Evolutionary conservation across 2,113 vertebrate species (phyloP).

Genomic region (Glaucomys volans): DNA sequence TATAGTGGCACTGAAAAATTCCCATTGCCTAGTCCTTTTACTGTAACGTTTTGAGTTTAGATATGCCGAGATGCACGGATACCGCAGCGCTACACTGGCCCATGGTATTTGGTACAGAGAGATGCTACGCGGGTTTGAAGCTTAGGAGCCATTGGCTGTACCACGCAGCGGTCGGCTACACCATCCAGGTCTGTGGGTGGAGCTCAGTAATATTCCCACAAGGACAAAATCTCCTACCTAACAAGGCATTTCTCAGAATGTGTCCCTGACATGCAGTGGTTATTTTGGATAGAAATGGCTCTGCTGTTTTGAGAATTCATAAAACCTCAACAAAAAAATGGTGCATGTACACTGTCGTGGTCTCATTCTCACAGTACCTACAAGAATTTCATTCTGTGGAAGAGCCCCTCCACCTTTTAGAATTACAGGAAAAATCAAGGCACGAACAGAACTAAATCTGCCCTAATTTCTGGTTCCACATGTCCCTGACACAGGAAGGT

Average conservation of each 20-base stretch:
- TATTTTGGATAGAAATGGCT: not conserved
- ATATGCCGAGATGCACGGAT: not conserved
- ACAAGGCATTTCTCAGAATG: not conserved
- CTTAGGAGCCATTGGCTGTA: not conserved
- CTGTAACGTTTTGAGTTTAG: not conserved
- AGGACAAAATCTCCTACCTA: no score
- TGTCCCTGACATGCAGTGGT: not conserved
- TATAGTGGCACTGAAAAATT: not conserved
- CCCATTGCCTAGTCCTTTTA: no score
- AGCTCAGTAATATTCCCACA: not conserved
- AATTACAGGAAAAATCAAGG: not conserved
- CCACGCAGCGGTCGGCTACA: rapidly evolving
- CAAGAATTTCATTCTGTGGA: not conserved
- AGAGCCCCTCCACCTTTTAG: not conserved
- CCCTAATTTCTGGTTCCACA: not conserved
- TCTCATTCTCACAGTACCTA: not conserved
- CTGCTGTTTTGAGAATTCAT: not conserved
- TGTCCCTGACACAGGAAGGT: not conserved
- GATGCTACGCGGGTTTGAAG: rapidly evolving
- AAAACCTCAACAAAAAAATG: not conserved
- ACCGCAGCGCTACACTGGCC: no score
- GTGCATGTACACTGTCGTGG: not conserved
- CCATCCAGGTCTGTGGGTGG: not conserved
- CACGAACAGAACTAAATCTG: not conserved
- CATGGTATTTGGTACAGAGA: rapidly evolving